phyloP scores from a whole-genome alignment of 2,797 vertebrate species.

The Halcyon leucocephala region DNA sequence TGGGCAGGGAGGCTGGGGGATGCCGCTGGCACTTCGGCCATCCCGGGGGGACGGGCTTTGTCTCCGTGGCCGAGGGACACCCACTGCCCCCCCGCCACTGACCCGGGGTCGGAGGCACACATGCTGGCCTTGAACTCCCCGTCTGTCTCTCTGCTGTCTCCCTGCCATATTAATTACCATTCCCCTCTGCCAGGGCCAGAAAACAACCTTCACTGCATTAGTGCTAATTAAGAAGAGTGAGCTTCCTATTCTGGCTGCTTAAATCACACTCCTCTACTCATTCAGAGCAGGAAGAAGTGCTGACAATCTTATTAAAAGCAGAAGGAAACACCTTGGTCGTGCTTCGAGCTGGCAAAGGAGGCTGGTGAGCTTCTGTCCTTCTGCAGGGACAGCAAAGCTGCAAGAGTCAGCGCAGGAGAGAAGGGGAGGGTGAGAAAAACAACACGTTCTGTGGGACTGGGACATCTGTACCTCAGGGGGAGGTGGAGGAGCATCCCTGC shows the following conservation, averaged over 20 bases:
- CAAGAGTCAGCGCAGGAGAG: not conserved
- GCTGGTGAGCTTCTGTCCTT: not conserved
- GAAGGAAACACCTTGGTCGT: constrained; percentile 10
- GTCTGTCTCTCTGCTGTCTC: constrained; percentile 70
- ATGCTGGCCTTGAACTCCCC: constrained; percentile 76
- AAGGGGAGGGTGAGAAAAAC: not conserved
- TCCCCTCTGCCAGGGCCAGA: constrained; percentile 72
- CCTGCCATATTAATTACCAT: constrained; percentile 81
- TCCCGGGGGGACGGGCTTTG: not conserved
- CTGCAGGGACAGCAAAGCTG: not conserved
- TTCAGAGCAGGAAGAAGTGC: constrained; percentile 48
- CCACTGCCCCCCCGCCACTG: not conserved
- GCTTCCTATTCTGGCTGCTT: constrained; percentile 60
- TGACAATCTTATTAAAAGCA: constrained; percentile 64
- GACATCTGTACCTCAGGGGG: not conserved
- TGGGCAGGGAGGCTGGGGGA: not conserved
- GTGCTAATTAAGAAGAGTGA: constrained; percentile 81
- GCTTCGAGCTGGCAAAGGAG: not conserved
- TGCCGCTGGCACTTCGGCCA: not conserved
- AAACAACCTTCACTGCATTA: constrained; percentile 79
- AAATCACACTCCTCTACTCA: constrained; percentile 20
- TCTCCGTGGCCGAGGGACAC: not conserved
- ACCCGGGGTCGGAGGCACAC: not conserved
- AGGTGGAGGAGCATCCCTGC: not conserved
- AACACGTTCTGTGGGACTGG: not conserved